These are phyloP conservation scores for Hydractinia symbiolongicarpus DNA, from an alignment of 30 jellyfish, hydroid and myxozoan genomes.

Conservation along the genomic window DNA sequence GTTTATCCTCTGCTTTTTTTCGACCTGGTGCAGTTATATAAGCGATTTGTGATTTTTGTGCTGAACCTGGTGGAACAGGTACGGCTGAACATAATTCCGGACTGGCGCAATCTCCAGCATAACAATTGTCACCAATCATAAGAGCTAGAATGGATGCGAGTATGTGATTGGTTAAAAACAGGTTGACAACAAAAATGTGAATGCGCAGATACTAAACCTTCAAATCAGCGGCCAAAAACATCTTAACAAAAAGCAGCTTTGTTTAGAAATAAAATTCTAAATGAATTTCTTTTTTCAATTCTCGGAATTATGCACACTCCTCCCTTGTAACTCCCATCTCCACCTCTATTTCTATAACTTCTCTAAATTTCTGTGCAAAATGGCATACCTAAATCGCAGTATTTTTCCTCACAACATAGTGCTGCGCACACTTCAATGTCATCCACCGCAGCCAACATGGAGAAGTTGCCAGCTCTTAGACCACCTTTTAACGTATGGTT, in stretches of 20 bases:
- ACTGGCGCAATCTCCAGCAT: conserved; percentile 98
- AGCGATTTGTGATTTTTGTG: conserved; percentile 93
- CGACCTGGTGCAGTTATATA: conserved; percentile 91
- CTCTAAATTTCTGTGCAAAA: too few species aligned
- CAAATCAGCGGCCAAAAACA: too few species aligned
- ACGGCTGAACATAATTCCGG: conserved; percentile 95
- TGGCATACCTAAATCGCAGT: conserved; percentile 68
- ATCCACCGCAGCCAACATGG: conserved; percentile 94
- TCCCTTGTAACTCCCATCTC: too few species aligned
- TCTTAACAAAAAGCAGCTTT: too few species aligned
- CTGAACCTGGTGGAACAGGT: conserved; percentile 91
- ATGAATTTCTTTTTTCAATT: too few species aligned
- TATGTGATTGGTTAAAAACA: too few species aligned
- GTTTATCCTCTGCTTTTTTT: conserved; percentile 85
- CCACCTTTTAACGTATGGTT: conserved; percentile 97
- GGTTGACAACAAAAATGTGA: too few species aligned
- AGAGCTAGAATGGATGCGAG: conserved; percentile 31
- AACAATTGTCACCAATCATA: conserved; percentile 93
- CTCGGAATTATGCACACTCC: too few species aligned
- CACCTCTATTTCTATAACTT: too few species aligned
- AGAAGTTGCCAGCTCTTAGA: conserved; percentile 89
- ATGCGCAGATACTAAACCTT: too few species aligned
- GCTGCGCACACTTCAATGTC: conserved; percentile 99
- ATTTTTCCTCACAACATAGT: conserved; percentile 90
- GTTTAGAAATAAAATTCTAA: too few species aligned